These are phyloP conservation scores for Brachyptera putata DNA, from an alignment of 2,888 invertebrate genomes.

Conservation along the genomic window DNA sequence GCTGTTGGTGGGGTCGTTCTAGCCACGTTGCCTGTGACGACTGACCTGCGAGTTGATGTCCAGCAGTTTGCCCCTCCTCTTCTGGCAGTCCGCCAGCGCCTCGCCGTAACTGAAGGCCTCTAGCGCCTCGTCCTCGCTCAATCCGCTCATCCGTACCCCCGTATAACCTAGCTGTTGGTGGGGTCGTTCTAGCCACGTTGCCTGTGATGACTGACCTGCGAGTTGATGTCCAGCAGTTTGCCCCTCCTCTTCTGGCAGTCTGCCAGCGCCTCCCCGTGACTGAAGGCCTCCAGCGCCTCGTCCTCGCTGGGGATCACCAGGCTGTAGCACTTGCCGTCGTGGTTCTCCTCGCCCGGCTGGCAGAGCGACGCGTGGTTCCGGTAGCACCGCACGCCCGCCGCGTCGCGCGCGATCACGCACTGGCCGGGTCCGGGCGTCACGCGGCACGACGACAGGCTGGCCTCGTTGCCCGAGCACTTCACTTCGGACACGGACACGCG, in stretches of 20 bases:
- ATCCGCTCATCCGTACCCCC: too few relatives aligned
- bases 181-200: too few relatives aligned
- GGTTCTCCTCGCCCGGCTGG: constrained; percentile 47
- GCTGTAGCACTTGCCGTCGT: constrained; percentile 45
- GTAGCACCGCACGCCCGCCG: constrained; percentile 45
- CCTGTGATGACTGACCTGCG: constrained; percentile 41
- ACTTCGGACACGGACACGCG: constrained; percentile 44
- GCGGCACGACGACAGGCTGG: constrained; percentile 38
- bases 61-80: constrained; percentile 46
- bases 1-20: too few relatives aligned
- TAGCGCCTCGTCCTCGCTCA: constrained; percentile 27
- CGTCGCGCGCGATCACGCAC: constrained; percentile 43
- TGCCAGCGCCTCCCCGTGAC: constrained; percentile 45
- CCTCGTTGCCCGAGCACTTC: constrained; percentile 45
- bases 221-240: constrained; percentile 47
- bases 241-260: constrained; percentile 47
- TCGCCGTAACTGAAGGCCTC: constrained; percentile 43
- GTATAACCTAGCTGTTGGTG: too few relatives aligned
- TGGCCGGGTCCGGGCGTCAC: constrained; percentile 17
- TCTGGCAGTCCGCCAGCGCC: constrained; percentile 45
- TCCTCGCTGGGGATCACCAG: constrained; percentile 28
- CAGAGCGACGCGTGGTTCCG: constrained; percentile 46
- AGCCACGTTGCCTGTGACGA: too few relatives aligned
- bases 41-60: constrained; percentile 45
- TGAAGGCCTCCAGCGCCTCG: constrained; percentile 36